Conservation (phyloP, 2,888 invertebrate species). For the Ferdinandea cuprea region DNA sequence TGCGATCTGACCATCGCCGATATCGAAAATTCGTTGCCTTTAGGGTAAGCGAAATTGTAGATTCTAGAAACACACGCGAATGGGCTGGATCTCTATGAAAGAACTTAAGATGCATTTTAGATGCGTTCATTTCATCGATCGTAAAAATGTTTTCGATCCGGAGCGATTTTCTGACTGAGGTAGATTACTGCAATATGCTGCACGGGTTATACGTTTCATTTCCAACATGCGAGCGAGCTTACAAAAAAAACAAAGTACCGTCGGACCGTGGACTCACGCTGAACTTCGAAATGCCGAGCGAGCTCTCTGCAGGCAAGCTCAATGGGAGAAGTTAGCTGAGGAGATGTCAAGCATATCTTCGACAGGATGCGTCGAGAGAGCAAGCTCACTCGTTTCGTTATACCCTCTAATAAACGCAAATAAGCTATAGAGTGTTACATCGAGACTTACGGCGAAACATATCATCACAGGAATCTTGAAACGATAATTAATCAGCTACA, state of each 20-base stretch:
- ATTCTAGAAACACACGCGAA: too few species aligned
- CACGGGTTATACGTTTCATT: background rate
- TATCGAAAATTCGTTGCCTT: conserved; percentile 71
- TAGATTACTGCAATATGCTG: background rate
- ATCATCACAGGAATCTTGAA: too few species aligned
- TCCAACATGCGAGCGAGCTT: background rate
- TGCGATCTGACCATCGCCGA: conserved; percentile 72
- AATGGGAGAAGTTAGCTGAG: background rate
- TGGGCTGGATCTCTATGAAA: conserved; percentile 66
- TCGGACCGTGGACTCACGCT: background rate
- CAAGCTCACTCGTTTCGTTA: conserved; percentile 15
- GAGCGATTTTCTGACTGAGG: background rate
- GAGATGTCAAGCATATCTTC: background rate
- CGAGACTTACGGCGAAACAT: background rate
- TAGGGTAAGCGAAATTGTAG: conserved; percentile 69
- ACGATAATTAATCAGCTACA: background rate
- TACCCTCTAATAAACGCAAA: background rate
- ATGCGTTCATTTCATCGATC: background rate
- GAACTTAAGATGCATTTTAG: background rate
- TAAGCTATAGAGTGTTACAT: background rate
- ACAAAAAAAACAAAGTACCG: background rate
- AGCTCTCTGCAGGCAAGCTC: background rate
- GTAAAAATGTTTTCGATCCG: too few species aligned
- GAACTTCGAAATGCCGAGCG: background rate
- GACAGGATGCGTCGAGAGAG: background rate